Conservation (phyloP, 2,113 vertebrate genomes). For the Megaceryle maxima region DNA sequence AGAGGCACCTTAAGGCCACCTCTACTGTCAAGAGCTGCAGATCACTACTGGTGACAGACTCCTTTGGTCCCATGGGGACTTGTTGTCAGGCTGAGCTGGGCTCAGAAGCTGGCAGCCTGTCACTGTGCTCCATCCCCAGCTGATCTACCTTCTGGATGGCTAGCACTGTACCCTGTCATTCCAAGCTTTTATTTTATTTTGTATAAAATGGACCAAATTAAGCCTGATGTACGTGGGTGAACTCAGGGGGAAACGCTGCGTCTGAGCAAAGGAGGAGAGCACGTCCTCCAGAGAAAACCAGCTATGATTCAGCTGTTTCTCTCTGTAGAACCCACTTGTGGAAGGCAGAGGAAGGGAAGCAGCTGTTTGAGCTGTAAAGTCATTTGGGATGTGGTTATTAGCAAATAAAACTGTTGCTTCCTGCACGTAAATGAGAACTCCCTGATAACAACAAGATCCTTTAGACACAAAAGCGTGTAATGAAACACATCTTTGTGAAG, state of each 20-base stretch:
- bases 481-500: background rate
- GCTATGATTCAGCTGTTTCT: background rate
- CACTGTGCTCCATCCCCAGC: background rate
- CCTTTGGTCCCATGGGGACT: background rate
- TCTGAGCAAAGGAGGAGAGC: background rate
- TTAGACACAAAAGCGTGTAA: background rate
- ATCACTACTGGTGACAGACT: conserved; percentile 23
- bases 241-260: background rate
- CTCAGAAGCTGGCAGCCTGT: conserved; percentile 16
- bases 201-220: background rate
- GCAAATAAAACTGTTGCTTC: background rate
- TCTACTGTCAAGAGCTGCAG: background rate
- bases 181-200: background rate
- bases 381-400: background rate
- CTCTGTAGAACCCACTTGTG: background rate
- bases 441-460: background rate
- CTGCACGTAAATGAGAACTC: background rate
- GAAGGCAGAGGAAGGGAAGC: background rate
- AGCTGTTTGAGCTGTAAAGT: background rate
- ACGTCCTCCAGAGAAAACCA: background rate
- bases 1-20: conserved; percentile 12
- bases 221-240: background rate
- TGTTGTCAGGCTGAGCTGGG: conserved; percentile 29
- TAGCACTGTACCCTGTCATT: background rate
- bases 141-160: conserved; percentile 36